Conservation (phyloP, 2,888 invertebrate species). For the Pollenia griseotomentosa region DNA sequence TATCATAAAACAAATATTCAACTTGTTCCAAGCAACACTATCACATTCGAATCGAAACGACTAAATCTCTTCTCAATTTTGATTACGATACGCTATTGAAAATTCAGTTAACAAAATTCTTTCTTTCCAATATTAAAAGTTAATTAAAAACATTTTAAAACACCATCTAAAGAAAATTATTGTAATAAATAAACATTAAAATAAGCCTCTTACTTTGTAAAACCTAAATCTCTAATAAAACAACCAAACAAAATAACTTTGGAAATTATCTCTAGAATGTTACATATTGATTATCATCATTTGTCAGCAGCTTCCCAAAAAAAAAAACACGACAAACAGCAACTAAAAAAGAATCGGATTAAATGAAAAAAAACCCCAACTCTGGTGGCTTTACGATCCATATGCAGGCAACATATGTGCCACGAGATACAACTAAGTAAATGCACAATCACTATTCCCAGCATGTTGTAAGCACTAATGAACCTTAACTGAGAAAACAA, state of each 20-base stretch:
- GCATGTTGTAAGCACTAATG: constrained; percentile 67
- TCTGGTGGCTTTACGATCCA: constrained; percentile 37
- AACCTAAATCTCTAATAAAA: constrained; percentile 18
- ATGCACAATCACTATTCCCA: constrained; percentile 65
- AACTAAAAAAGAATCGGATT: constrained; percentile 44
- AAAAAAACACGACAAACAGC: neutral
- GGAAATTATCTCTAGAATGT: constrained; percentile 12
- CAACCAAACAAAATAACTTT: neutral
- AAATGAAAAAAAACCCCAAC: constrained; percentile 26
- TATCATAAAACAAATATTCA: no score
- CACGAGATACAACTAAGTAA: constrained; percentile 8
- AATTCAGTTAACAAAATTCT: no score
- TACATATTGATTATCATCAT: constrained; percentile 69
- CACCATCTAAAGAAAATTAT: constrained; percentile 39
- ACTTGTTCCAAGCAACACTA: no score
- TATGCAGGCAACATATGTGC: constrained; percentile 29
- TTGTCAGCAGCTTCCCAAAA: constrained; percentile 59
- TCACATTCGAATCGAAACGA: no score
- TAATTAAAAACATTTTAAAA: constrained; percentile 48
- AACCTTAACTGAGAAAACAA: constrained; percentile 60
- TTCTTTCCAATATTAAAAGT: neutral
- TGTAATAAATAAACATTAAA: constrained; percentile 62
- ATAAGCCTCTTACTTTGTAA: constrained; percentile 64
- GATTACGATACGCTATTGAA: no score
- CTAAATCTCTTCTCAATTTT: no score